Evolutionary conservation across 2,797 vertebrate species (phyloP).

Genomic region (Darevskia mixta): DNA sequence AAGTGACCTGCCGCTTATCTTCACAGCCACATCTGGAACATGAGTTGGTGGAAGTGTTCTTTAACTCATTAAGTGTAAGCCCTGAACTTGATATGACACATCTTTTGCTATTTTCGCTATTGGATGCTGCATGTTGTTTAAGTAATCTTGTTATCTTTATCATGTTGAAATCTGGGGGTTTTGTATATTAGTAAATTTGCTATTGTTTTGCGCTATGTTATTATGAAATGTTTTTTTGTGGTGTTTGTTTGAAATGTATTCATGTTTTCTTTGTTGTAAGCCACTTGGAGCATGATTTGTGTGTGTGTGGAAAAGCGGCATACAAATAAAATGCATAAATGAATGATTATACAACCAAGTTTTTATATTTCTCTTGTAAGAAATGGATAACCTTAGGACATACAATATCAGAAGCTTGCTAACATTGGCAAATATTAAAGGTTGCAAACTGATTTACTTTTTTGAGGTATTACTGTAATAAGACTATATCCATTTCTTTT

Average conservation of each 20-base stretch:
- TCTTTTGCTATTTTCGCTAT: too few species aligned
- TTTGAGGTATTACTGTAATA: not conserved
- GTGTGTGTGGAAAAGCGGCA: too few species aligned
- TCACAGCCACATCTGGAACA: not conserved
- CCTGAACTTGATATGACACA: not conserved
- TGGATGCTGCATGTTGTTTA: too few species aligned
- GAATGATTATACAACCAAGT: not conserved
- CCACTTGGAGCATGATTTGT: too few species aligned
- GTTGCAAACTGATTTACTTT: not conserved
- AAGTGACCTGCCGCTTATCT: not conserved
- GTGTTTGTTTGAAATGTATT: too few species aligned
- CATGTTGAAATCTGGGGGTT: too few species aligned
- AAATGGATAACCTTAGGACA: not conserved
- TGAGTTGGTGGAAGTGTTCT: not conserved
- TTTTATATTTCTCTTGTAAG: not conserved
- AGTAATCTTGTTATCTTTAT: too few species aligned
- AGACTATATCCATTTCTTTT: not conserved
- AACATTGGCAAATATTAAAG: not conserved
- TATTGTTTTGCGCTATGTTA: too few species aligned
- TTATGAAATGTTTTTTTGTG: too few species aligned
- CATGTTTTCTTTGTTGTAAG: too few species aligned
- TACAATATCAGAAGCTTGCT: not conserved
- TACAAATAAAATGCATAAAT: too few species aligned
- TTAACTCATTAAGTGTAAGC: not conserved
- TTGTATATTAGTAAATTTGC: too few species aligned